A percentile compares a stretch with the other conserved stretches of the same genome.
phyloP scores from a whole-genome alignment of 2,113 vertebrate genomes.

The Bucco capensis region DNA sequence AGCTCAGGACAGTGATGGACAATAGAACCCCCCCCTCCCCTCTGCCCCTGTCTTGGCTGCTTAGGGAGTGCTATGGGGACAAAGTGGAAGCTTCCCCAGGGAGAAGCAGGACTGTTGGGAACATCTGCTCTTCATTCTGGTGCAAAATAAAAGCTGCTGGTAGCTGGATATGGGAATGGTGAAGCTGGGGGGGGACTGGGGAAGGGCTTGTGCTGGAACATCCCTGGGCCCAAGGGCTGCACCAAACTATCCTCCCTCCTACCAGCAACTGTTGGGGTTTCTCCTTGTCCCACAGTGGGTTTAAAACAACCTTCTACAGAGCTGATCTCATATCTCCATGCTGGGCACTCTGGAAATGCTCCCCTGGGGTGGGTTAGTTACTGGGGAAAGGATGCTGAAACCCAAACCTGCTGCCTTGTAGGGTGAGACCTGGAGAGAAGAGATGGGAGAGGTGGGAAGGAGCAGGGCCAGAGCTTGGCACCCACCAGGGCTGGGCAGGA shows the following conservation, averaged over 20 bases:
- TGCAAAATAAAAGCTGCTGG: constrained; percentile 41
- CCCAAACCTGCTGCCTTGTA: neutral
- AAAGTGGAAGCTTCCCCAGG: neutral
- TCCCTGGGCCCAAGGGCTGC: neutral
- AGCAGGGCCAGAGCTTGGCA: neutral
- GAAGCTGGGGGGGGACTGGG: neutral
- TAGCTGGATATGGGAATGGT: neutral
- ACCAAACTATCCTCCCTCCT: neutral
- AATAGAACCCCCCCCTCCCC: neutral
- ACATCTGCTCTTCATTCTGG: neutral
- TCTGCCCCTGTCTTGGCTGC: neutral
- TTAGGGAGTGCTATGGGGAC: fast-evolving
- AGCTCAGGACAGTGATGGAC: neutral
- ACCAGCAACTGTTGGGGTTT: neutral
- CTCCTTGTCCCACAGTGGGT: neutral
- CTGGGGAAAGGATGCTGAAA: neutral
- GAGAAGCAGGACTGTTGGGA: neutral
- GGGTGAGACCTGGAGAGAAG: neutral
- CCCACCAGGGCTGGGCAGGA: fast-evolving
- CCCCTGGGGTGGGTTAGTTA: too few relatives aligned
- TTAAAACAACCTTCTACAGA: neutral
- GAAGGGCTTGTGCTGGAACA: neutral
- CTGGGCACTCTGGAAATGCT: neutral
- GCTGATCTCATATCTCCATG: neutral
- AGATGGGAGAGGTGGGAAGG: neutral